phyloP scores from a whole-genome alignment of 2,888 invertebrate genomes.

The Thymelicus acteon region DNA sequence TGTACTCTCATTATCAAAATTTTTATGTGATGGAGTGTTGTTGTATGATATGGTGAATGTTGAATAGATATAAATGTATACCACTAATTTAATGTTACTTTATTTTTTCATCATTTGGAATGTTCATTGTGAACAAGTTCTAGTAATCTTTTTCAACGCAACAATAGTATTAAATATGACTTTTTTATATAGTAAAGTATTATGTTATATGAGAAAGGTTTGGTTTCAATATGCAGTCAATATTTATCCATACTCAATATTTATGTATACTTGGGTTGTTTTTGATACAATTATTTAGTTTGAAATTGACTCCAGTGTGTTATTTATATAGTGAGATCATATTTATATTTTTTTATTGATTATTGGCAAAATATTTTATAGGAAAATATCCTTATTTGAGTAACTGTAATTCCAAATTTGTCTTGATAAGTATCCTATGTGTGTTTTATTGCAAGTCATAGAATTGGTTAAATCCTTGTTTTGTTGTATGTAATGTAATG shows the following conservation, averaged over 20 bases:
- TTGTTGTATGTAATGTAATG: slow-evolving; percentile 18
- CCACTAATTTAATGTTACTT: slow-evolving; percentile 64
- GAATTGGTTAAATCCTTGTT: slow-evolving; percentile 32
- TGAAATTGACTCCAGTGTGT: slow-evolving; percentile 51
- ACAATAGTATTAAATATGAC: slow-evolving; percentile 44
- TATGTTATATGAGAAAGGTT: slow-evolving; percentile 45
- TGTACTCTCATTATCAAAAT: slow-evolving; percentile 69
- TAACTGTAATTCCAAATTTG: slow-evolving; percentile 41
- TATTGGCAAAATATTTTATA: slow-evolving; percentile 47
- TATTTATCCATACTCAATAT: slow-evolving; percentile 37
- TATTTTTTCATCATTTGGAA: slow-evolving; percentile 43
- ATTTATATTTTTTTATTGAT: slow-evolving; percentile 55
- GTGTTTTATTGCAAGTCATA: slow-evolving; percentile 24
- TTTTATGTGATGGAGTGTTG: slow-evolving; percentile 66
- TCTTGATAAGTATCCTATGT: slow-evolving; percentile 2
- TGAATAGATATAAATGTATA: slow-evolving; percentile 65
- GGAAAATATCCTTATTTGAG: slow-evolving; percentile 43
- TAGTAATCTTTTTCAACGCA: slow-evolving; percentile 39
- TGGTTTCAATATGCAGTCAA: slow-evolving; percentile 29
- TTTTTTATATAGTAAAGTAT: slow-evolving; percentile 47
- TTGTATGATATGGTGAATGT: slow-evolving; percentile 52
- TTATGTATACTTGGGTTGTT: slow-evolving; percentile 18
- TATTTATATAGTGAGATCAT: slow-evolving; percentile 54
- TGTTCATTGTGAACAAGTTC: slow-evolving; percentile 36
- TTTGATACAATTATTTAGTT: slow-evolving; percentile 35